phyloP scores from a whole-genome alignment of 1,140 invertebrate genomes.

The Heterodera carotae region DNA sequence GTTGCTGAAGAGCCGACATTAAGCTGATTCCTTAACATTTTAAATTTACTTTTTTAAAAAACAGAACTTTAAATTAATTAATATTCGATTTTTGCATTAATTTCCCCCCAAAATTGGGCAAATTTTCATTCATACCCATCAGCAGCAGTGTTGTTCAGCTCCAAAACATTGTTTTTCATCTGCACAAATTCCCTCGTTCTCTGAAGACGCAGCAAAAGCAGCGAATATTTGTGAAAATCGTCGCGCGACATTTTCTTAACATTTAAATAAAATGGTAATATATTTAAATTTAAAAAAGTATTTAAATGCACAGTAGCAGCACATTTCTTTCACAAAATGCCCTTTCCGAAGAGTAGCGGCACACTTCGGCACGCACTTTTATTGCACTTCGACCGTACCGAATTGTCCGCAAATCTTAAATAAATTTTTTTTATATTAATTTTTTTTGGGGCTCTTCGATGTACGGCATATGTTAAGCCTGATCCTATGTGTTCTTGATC shows the following conservation, averaged over 20 bases:
- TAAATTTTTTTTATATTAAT: conserved; percentile 15
- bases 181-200: conserved; percentile 39
- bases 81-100: too few species aligned
- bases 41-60: too few species aligned
- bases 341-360: conserved; percentile 39
- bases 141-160: background rate
- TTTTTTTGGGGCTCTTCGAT: too few species aligned
- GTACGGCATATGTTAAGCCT: too few species aligned
- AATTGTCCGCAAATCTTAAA: conserved; percentile 27
- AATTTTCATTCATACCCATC: conserved; percentile 1
- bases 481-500: too few species aligned
- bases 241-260: conserved; percentile 45
- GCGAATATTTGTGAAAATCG: conserved; percentile 39
- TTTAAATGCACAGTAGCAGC: conserved; percentile 3
- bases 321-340: conserved; percentile 44
- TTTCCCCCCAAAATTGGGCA: too few species aligned
- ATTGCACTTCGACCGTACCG: conserved; percentile 34
- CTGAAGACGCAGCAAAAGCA: conserved; percentile 35
- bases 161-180: conserved; percentile 17
- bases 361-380: conserved; percentile 38
- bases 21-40: background rate
- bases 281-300: background rate
- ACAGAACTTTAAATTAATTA: too few species aligned
- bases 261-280: conserved; percentile 17
- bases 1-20: background rate